Conservation (phyloP, 2,113 vertebrate genomes). For the Bubo blakistoni region DNA sequence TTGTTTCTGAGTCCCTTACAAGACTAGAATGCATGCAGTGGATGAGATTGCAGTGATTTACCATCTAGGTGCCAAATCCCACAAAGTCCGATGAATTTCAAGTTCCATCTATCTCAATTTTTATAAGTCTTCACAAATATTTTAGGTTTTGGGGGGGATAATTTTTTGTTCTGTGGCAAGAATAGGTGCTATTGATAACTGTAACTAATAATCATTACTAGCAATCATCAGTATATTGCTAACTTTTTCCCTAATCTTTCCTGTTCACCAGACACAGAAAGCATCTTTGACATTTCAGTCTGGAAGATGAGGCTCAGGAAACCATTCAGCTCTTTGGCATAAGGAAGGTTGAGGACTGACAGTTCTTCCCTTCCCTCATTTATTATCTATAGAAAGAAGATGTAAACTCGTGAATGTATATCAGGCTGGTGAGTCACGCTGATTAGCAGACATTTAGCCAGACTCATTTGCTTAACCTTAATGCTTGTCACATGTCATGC, state of each 20-base stretch:
- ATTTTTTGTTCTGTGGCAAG: not conserved
- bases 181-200: not conserved
- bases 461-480: slow-evolving; percentile 19
- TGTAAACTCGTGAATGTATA: not conserved
- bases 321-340: not conserved
- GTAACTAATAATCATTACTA: not conserved
- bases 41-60: not conserved
- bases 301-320: not conserved
- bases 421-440: slow-evolving; percentile 36
- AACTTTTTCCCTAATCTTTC: not conserved
- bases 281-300: not conserved
- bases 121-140: not conserved
- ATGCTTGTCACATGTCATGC: not conserved
- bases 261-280: not conserved
- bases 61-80: not conserved
- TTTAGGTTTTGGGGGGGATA: not conserved
- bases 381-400: slow-evolving; percentile 11
- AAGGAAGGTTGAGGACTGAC: not conserved
- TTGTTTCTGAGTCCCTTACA: not conserved
- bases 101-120: not conserved
- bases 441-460: slow-evolving; percentile 36
- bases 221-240: accelerated
- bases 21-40: not conserved
- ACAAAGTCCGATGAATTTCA: not conserved
- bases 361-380: not conserved